These are phyloP conservation scores for Drosophila micromelanica DNA, from an alignment of 1,140 invertebrate species.

Conservation along the genomic window DNA sequence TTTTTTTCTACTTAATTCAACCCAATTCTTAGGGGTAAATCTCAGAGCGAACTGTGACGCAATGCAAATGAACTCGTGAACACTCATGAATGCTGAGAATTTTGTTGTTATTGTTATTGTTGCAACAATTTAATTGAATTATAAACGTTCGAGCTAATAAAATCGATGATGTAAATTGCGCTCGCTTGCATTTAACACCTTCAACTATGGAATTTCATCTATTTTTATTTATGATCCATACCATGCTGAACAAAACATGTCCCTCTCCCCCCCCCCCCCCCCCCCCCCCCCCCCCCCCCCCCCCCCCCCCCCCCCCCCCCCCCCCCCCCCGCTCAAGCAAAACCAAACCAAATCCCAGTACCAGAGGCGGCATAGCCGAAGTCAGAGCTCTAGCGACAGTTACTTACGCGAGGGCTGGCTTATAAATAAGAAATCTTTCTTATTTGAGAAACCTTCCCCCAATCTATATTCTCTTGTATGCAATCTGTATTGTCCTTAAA, in stretches of 20 bases:
- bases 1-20: neutral
- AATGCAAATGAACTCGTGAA: neutral
- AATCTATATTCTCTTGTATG: too few species aligned
- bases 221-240: constrained; percentile 77
- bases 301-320: too few species aligned
- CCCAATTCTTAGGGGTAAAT: neutral
- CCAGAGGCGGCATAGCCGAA: constrained; percentile 1
- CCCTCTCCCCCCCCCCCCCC: too few species aligned
- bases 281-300: too few species aligned
- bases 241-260: too few species aligned
- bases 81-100: constrained; percentile 5
- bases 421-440: neutral
- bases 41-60: constrained; percentile 2
- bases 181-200: constrained; percentile 79
- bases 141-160: constrained; percentile 78
- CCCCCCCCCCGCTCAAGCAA: constrained; percentile 49
- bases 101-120: constrained; percentile 25
- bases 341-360: constrained; percentile 37
- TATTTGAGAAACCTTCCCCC: too few species aligned
- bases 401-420: neutral
- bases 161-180: constrained; percentile 80
- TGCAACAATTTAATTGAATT: constrained; percentile 76
- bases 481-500: too few species aligned
- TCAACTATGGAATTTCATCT: constrained; percentile 75
- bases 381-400: neutral